Conservation (phyloP, 1,140 invertebrate species). For the Belonocnema kinseyi region DNA sequence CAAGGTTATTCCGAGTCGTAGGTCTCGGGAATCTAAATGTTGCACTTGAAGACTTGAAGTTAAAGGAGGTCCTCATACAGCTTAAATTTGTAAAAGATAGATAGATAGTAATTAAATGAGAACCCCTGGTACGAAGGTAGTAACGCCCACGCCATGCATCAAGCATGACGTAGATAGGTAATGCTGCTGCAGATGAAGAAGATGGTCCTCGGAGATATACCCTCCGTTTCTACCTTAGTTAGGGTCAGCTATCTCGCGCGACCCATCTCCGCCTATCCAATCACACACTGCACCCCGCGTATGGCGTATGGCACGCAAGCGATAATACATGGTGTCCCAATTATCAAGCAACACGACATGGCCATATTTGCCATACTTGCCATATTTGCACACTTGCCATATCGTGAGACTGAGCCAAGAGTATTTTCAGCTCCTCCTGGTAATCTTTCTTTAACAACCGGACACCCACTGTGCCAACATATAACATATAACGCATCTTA, state of each 20-base stretch:
- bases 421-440: slow-evolving; percentile 55
- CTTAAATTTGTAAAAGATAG: too few species aligned
- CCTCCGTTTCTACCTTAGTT: slow-evolving; percentile 66
- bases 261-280: slow-evolving; percentile 76
- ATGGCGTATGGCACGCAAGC: slow-evolving; percentile 57
- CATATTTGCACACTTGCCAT: too few species aligned
- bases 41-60: too few species aligned
- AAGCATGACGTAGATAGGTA: slow-evolving; percentile 73
- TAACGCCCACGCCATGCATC: slow-evolving; percentile 76
- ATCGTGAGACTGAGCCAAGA: slow-evolving; percentile 42
- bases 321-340: slow-evolving; percentile 67
- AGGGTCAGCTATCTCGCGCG: slow-evolving; percentile 75
- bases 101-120: slow-evolving; percentile 56
- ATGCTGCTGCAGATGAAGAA: slow-evolving; percentile 71
- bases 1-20: too few species aligned
- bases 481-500: neutral
- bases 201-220: slow-evolving; percentile 75
- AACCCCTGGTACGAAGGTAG: slow-evolving; percentile 58
- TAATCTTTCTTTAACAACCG: slow-evolving; percentile 6
- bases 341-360: slow-evolving; percentile 64
- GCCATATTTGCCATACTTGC: slow-evolving; percentile 39
- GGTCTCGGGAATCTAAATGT: too few species aligned
- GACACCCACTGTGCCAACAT: slow-evolving; percentile 14
- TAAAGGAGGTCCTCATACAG: too few species aligned
- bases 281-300: slow-evolving; percentile 69